phyloP scores from a whole-genome alignment of 2,888 invertebrate species.

The Neocrepidodera transversa region DNA sequence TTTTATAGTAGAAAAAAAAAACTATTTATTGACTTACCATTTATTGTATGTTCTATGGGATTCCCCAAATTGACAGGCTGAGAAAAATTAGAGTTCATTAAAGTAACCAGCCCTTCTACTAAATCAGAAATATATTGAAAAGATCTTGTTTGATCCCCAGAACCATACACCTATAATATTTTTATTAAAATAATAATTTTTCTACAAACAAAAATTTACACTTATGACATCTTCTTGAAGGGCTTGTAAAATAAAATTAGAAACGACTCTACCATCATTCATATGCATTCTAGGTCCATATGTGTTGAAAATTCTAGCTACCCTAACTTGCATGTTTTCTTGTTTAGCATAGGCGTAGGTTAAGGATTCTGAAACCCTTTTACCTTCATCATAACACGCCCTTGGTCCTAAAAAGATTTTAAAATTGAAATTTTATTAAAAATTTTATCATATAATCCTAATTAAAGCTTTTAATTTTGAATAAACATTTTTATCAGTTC shows the following conservation, averaged over 20 bases:
- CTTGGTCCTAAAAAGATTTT: slow-evolving; percentile 72
- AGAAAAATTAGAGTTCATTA: slow-evolving; percentile 95
- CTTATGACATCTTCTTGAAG: slow-evolving; percentile 94
- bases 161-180: slow-evolving; percentile 75
- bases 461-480: too few species aligned
- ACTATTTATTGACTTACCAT: slow-evolving; percentile 67
- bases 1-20: slow-evolving; percentile 5
- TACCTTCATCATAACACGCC: slow-evolving; percentile 99
- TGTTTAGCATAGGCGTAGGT: slow-evolving; percentile 97
- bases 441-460: too few species aligned
- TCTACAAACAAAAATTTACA: slow-evolving; percentile 60
- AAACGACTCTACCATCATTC: slow-evolving; percentile 97
- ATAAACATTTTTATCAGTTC: too few species aligned
- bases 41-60: slow-evolving; percentile 96
- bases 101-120: slow-evolving; percentile 88
- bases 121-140: slow-evolving; percentile 98
- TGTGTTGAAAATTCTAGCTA: slow-evolving; percentile 98
- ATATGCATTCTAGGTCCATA: slow-evolving; percentile 99
- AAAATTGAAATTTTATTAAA: too few species aligned
- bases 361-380: slow-evolving; percentile 95
- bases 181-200: slow-evolving; percentile 10
- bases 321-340: slow-evolving; percentile 92
- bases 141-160: slow-evolving; percentile 90
- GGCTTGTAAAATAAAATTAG: slow-evolving; percentile 97
- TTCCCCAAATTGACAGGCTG: slow-evolving; percentile 96